Conservation (phyloP, 1,140 invertebrate species). For the Pseudomyrmex flavicornis region DNA sequence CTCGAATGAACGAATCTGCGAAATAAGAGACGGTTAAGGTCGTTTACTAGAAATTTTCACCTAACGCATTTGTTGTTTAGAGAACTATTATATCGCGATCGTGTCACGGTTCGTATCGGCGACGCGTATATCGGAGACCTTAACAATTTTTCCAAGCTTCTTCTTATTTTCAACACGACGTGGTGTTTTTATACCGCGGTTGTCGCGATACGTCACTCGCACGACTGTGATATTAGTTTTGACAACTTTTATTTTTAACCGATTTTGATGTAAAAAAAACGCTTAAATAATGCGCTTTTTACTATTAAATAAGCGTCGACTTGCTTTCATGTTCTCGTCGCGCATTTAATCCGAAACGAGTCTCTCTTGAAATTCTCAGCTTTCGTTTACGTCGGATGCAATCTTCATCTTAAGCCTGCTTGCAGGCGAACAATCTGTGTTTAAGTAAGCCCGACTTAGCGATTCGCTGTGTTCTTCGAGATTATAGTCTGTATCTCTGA, state of each 20-base stretch:
- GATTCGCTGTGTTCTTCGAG: conserved; percentile 24
- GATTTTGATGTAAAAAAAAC: neutral
- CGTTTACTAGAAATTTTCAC: conserved; percentile 27
- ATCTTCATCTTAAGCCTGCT: conserved; percentile 38
- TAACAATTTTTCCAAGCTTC: neutral
- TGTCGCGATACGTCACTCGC: neutral
- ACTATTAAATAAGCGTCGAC: neutral
- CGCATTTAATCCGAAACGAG: conserved; percentile 8
- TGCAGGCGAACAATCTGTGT: conserved; percentile 21
- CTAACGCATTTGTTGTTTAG: neutral
- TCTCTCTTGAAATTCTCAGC: conserved; percentile 9
- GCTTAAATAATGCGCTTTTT: conserved; percentile 1
- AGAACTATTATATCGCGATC: neutral
- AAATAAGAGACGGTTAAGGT: conserved; percentile 19
- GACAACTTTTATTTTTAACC: no score
- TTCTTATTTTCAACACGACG: no score
- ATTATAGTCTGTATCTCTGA: conserved; percentile 2
- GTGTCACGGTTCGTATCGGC: neutral
- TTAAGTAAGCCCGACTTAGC: conserved; percentile 34
- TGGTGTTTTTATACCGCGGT: no score
- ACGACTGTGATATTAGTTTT: neutral
- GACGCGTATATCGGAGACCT: no score
- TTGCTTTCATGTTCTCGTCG: neutral
- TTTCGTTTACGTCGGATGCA: conserved; percentile 18
- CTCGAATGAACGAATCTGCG: conserved; percentile 19